These are phyloP conservation scores for Acrocyrtus sp. DNA, from an alignment of 2,888 invertebrate genomes.

Conservation along the genomic window DNA sequence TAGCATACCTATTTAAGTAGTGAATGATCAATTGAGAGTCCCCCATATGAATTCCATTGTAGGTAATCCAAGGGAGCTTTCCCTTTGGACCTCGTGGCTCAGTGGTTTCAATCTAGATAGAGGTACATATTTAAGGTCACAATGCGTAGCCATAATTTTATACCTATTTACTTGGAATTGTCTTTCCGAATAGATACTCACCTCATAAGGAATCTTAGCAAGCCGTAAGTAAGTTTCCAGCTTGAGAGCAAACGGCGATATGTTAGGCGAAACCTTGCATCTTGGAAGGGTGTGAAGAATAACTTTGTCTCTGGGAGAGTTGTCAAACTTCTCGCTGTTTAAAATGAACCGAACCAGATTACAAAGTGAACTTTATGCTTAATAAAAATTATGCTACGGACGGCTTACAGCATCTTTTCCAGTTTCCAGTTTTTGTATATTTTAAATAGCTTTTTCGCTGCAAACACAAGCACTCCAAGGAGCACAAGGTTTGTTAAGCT, in stretches of 20 bases:
- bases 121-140: no score
- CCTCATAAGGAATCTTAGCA: constrained; percentile 44
- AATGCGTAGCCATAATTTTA: no score
- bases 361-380: no score
- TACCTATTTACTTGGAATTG: no score
- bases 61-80: constrained; percentile 57
- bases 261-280: constrained; percentile 1
- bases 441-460: constrained; percentile 5
- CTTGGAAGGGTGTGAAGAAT: constrained; percentile 30
- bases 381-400: no score
- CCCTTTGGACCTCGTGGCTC: constrained; percentile 55
- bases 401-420: constrained; percentile 36
- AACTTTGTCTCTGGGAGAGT: constrained; percentile 25
- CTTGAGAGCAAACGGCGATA: constrained; percentile 40
- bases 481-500: constrained; percentile 16
- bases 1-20: constrained; percentile 45
- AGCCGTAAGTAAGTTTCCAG: constrained; percentile 47
- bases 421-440: constrained; percentile 13
- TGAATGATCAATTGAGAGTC: constrained; percentile 59
- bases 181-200: no score
- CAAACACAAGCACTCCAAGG: not conserved
- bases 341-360: not conserved
- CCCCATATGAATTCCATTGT: constrained; percentile 49
- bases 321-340: constrained; percentile 30
- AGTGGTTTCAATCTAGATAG: constrained; percentile 11